Evolutionary conservation across 2,888 invertebrate genomes (phyloP).

Genomic region (Noctua fimbriata): DNA sequence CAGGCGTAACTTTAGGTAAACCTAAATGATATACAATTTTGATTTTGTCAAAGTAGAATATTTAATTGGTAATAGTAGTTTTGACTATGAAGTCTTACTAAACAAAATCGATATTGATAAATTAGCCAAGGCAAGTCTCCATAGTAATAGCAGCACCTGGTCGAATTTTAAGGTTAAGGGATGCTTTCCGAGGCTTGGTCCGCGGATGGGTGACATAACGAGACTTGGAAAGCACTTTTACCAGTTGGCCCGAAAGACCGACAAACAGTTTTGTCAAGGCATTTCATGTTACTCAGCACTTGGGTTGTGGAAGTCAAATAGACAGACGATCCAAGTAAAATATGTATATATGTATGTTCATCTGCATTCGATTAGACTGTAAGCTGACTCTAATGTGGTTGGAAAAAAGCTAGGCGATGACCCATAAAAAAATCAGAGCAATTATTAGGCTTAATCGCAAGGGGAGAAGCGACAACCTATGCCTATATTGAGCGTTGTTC

Average conservation of each 20-base stretch:
- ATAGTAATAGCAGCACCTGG: neutral
- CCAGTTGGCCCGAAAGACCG: too few species aligned
- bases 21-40: conserved; percentile 10
- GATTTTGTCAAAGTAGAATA: conserved; percentile 1
- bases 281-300: neutral
- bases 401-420: neutral
- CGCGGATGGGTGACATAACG: too few species aligned
- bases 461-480: neutral
- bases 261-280: neutral
- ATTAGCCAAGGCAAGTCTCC: neutral
- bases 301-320: neutral
- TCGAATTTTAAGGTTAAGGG: neutral
- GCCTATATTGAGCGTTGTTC: neutral
- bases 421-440: neutral
- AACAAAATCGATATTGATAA: neutral
- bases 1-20: neutral
- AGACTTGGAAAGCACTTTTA: too few species aligned
- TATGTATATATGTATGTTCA: neutral
- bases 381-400: neutral
- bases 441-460: neutral
- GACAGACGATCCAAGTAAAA: neutral
- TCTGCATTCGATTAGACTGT: neutral
- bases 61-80: neutral
- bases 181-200: too few species aligned
- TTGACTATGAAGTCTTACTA: neutral